Conservation (phyloP, 2,888 invertebrate species). For the Antheraea assamensis region DNA sequence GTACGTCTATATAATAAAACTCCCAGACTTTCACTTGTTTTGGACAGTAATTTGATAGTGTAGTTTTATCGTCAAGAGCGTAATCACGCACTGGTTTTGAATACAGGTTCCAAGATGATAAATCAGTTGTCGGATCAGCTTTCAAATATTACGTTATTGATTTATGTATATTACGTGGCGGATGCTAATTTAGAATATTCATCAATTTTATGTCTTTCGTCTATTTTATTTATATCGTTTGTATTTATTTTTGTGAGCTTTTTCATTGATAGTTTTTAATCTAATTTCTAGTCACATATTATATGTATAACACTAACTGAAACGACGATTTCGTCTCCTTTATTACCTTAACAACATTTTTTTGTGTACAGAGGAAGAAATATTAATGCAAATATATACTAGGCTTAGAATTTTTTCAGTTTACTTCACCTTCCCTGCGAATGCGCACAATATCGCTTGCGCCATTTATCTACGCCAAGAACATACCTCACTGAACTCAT, state of each 20-base stretch:
- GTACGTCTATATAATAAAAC: constrained; percentile 30
- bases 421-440: too few relatives aligned
- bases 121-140: constrained; percentile 16
- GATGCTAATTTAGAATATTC: neutral
- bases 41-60: constrained; percentile 42
- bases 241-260: neutral
- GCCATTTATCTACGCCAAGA: too few relatives aligned
- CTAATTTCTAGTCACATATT: neutral
- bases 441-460: too few relatives aligned
- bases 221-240: neutral
- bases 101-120: constrained; percentile 21
- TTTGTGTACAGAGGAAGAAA: too few relatives aligned
- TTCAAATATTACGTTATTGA: constrained; percentile 7
- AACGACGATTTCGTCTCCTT: too few relatives aligned
- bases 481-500: too few relatives aligned
- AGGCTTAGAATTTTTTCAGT: too few relatives aligned
- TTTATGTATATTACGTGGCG: neutral
- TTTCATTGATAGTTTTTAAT: neutral
- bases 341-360: too few relatives aligned
- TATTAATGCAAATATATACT: too few relatives aligned
- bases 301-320: too few relatives aligned
- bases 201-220: neutral
- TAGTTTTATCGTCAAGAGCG: neutral
- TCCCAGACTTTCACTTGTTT: constrained; percentile 55
- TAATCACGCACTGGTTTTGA: constrained; percentile 22